These are phyloP conservation scores for Capreolus pygargus DNA, from an alignment of 2,113 vertebrate genomes.

Conservation along the genomic window DNA sequence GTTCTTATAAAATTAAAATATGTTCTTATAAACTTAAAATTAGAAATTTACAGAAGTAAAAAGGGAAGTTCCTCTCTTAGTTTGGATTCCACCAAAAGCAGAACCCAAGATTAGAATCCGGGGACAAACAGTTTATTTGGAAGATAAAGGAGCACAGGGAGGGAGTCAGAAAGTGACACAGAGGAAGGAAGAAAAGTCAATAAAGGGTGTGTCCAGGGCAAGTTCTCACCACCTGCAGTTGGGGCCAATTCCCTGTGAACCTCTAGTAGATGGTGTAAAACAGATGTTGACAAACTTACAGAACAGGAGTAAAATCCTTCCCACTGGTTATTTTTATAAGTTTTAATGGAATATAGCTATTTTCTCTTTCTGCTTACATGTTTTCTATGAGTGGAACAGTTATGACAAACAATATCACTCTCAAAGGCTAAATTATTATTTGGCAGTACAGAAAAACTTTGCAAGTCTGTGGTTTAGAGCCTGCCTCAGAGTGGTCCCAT, in stretches of 20 bases:
- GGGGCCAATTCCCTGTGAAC: background rate
- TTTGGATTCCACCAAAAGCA: background rate
- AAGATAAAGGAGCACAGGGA: background rate
- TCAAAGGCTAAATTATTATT: constrained; percentile 19
- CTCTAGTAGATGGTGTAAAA: background rate
- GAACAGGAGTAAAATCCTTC: background rate
- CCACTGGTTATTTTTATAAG: background rate
- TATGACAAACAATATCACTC: background rate
- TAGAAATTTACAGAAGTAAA: background rate
- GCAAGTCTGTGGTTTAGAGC: background rate
- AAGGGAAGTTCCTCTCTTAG: background rate
- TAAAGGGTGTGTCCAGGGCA: background rate
- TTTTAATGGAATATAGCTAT: background rate
- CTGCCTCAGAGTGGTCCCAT: background rate
- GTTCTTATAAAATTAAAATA: background rate
- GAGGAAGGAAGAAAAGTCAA: background rate
- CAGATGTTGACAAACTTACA: background rate
- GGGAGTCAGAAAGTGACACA: background rate
- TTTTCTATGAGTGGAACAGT: constrained; percentile 12
- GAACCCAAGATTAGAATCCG: background rate
- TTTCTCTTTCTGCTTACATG: background rate
- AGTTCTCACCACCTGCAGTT: background rate
- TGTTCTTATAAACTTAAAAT: background rate
- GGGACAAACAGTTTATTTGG: background rate
- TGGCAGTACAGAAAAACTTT: background rate